These are phyloP conservation scores for Montipora foliosa DNA, from an alignment of 64 coral and sea anemone species.

Conservation along the genomic window DNA sequence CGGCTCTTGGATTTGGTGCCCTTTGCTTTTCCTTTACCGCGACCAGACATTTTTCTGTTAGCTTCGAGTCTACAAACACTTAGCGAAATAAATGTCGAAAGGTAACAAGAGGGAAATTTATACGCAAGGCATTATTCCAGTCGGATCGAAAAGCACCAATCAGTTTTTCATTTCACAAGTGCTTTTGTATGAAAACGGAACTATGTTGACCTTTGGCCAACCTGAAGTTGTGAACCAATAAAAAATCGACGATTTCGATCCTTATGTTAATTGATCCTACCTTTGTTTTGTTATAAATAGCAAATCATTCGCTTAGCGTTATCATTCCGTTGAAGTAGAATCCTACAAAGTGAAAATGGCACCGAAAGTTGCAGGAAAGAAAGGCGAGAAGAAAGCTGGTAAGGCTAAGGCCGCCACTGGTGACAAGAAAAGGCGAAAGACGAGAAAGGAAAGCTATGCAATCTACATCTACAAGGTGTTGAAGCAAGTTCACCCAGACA, in stretches of 20 bases:
- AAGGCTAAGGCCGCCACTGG: conserved; percentile 32
- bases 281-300: neutral
- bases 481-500: conserved; percentile 68
- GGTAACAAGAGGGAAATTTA: too few relatives aligned
- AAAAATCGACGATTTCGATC: conserved; percentile 10
- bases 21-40: conserved; percentile 41
- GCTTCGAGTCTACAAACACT: neutral
- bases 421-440: conserved; percentile 33
- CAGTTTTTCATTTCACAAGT: too few relatives aligned
- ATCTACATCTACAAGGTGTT: conserved; percentile 74
- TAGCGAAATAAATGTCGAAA: too few relatives aligned
- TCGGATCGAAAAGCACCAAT: too few relatives aligned
- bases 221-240: neutral
- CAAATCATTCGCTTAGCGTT: neutral
- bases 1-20: conserved; percentile 38
- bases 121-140: too few relatives aligned
- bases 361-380: conserved; percentile 38
- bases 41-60: conserved; percentile 26
- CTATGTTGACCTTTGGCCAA: neutral
- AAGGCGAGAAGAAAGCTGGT: conserved; percentile 47
- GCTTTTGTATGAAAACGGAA: too few relatives aligned
- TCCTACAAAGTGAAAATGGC: neutral
- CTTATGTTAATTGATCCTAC: neutral
- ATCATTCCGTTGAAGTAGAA: neutral
- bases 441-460: conserved; percentile 66